phyloP scores from a whole-genome alignment of 2,888 invertebrate genomes.

The Brachyptera putata region DNA sequence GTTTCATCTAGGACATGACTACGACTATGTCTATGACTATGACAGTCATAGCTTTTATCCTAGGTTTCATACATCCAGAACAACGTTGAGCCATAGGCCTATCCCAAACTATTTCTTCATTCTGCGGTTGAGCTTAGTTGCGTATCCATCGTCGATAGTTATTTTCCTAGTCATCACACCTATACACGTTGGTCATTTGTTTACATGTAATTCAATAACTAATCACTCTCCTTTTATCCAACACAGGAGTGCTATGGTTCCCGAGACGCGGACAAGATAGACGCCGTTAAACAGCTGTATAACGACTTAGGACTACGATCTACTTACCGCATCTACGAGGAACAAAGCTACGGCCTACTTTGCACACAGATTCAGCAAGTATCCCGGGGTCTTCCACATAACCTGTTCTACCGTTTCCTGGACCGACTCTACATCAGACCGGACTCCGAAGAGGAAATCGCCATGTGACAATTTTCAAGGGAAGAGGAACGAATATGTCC shows the following conservation, averaged over 20 bases:
- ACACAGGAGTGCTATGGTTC: constrained; percentile 69
- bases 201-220: background rate
- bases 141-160: too few species aligned
- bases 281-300: constrained; percentile 68
- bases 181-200: background rate
- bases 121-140: too few species aligned
- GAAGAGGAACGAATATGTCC: too few species aligned
- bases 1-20: too few species aligned
- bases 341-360: constrained; percentile 75
- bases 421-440: constrained; percentile 64
- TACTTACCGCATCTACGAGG: constrained; percentile 75
- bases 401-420: constrained; percentile 74
- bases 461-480: too few species aligned
- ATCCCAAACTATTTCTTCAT: too few species aligned
- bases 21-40: too few species aligned
- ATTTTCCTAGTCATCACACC: too few species aligned
- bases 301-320: constrained; percentile 70
- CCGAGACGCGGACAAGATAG: constrained; percentile 59
- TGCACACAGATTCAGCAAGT: constrained; percentile 80
- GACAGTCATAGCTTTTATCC: too few species aligned
- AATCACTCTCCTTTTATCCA: constrained; percentile 25
- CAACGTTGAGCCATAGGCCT: too few species aligned
- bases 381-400: constrained; percentile 73
- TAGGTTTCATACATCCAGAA: too few species aligned
- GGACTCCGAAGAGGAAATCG: background rate